Evolutionary conservation across 2,888 invertebrate genomes (phyloP).

Genomic region (Ryuthela nishihirai): DNA sequence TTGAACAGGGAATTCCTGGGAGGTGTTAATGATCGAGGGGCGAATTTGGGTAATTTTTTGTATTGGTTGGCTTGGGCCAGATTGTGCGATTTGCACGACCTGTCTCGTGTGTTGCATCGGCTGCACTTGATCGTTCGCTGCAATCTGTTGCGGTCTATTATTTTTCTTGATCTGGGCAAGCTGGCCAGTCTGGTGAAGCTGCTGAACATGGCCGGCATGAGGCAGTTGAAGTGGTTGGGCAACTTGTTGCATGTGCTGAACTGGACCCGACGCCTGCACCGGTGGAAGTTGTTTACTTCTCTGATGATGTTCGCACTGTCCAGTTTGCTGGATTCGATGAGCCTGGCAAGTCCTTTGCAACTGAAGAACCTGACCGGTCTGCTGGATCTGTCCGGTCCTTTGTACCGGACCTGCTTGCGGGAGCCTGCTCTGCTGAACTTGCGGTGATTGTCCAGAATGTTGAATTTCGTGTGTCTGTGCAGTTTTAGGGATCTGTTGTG

Average conservation of each 20-base stretch:
- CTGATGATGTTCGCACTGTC: conserved; percentile 10
- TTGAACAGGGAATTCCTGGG: too few relatives aligned
- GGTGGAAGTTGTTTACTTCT: conserved; percentile 17
- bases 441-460: too few relatives aligned
- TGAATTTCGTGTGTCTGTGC: too few relatives aligned
- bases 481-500: too few relatives aligned
- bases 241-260: conserved; percentile 13
- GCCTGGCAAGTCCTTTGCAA: conserved; percentile 9
- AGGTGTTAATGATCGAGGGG: too few relatives aligned
- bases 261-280: conserved; percentile 9
- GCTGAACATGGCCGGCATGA: conserved; percentile 21
- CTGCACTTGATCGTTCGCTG: conserved; percentile 23
- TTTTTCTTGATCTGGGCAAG: conserved; percentile 27
- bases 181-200: conserved; percentile 18
- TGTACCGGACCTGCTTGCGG: too few relatives aligned
- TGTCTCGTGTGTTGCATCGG: conserved; percentile 25
- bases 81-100: conserved; percentile 20
- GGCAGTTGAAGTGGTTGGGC: conserved; percentile 23
- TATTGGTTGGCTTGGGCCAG: conserved; percentile 22
- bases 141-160: conserved; percentile 20
- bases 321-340: conserved; percentile 16
- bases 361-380: conserved; percentile 13
- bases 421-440: too few relatives aligned
- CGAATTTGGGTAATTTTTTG: conserved; percentile 29
- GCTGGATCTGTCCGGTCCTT: too few relatives aligned